Base-by-base conservation (phyloP, 2,888 invertebrate genomes). In the Synanthedon myopaeformis region DNA sequence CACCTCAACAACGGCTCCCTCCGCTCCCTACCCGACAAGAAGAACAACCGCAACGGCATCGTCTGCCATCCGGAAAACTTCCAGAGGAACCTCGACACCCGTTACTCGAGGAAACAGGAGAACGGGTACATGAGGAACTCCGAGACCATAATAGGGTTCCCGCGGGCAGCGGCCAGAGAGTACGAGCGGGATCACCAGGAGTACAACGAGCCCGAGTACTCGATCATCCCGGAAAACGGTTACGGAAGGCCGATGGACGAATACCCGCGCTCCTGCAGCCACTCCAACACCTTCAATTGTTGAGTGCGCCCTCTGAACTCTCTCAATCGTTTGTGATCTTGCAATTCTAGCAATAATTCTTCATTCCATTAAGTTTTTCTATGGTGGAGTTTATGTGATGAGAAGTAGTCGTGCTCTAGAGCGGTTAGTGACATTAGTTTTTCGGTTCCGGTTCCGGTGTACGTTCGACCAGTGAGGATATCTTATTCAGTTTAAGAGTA, bases 271-370 rank as follows among this genome's bases (percentile, higher is more conserved):
- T 66, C 80, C 59, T 87, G 88, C 70, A 66, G 76, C 53, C 88
- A 86, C 74, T 81, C 86, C 64, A 86, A 86, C 74, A 87, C 88
- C 56, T 88, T 88, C 75, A 86, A 88, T 79, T 88, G 88, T 81
- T 88, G 85, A 88, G 82, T 61, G 72, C 61, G 57, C 53, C 61
- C 58, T 48, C 52, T 56, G 73, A 69, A 75, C 76, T 74, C 67
- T 76, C 67, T 74, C 69, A 72, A 78, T 74, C 71, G 63, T 81
- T 83, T 84, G 88, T 88, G 87, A 87, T 87, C 84, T 87, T 88
- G 83, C 77, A 85, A 87, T 84, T 78, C 76, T 88, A 88, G 88
- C 87, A 88, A 88, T 88, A 88, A 88, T 81, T 77, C 84, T 88
- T 85, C 88, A 86, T 88, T 88, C 87, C 86, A 82, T 81, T 82